Evolutionary conservation across 2,797 vertebrate genomes (phyloP).

Genomic region (Galaxias olidus): DNA sequence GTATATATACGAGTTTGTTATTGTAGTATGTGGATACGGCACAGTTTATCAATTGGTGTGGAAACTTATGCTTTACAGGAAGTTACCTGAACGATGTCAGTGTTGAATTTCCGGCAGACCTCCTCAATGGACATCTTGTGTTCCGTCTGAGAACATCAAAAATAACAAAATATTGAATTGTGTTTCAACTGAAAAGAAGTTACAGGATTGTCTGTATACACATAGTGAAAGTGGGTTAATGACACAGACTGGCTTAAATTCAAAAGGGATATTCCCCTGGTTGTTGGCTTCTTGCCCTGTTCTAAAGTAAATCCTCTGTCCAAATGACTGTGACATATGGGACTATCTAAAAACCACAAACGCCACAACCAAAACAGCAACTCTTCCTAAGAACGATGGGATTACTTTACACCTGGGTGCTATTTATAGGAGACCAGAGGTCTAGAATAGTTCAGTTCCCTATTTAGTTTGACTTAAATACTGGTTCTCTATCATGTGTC

Average conservation of each 20-base stretch:
- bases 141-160: constrained; percentile 79
- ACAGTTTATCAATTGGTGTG: no score
- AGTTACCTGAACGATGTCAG: constrained; percentile 89
- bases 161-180: constrained; percentile 1
- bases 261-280: background rate
- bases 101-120: constrained; percentile 87
- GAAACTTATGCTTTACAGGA: no score
- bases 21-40: no score
- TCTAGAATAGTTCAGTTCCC: background rate
- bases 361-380: background rate
- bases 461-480: no score
- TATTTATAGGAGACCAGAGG: background rate
- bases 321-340: background rate
- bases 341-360: background rate
- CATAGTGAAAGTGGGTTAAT: background rate
- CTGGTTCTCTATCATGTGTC: no score
- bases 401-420: background rate
- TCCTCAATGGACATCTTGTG: constrained; percentile 96
- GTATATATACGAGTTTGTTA: no score
- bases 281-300: background rate
- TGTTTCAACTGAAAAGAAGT: background rate
- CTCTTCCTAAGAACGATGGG: background rate
- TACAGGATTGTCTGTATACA: background rate
- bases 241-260: background rate
- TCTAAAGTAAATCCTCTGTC: background rate